These are phyloP conservation scores for Turritopsis rubra DNA, from an alignment of 30 jellyfish, hydroid and myxozoan species.

Conservation along the genomic window DNA sequence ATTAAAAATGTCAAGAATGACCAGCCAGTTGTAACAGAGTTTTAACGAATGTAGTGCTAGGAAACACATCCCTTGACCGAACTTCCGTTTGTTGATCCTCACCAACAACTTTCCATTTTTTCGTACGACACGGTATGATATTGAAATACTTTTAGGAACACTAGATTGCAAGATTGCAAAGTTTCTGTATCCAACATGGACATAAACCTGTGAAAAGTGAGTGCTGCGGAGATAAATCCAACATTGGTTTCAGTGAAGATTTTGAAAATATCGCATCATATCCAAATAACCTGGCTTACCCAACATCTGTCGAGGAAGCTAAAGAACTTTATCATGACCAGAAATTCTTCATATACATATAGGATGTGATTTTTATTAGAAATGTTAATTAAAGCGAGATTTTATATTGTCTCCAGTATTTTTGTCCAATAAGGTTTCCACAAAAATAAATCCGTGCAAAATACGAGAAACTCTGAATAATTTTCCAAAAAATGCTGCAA, in stretches of 20 bases:
- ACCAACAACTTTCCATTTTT: background rate
- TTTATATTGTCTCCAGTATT: no score
- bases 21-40: background rate
- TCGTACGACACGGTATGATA: no score
- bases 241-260: background rate
- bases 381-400: no score
- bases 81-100: background rate
- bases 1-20: background rate
- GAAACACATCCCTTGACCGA: background rate
- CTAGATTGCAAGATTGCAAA: background rate
- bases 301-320: background rate
- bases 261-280: background rate
- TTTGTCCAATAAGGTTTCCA: no score
- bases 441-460: no score
- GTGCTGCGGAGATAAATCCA: background rate
- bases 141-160: background rate
- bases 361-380: no score
- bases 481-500: no score
- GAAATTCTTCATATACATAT: no score
- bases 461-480: no score
- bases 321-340: background rate
- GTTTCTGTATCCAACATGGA: background rate
- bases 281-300: background rate
- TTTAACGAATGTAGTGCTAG: no score
- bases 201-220: background rate